Evolutionary conservation across 2,888 invertebrate genomes (phyloP).

Genomic region (Diadegma fenestrale): DNA sequence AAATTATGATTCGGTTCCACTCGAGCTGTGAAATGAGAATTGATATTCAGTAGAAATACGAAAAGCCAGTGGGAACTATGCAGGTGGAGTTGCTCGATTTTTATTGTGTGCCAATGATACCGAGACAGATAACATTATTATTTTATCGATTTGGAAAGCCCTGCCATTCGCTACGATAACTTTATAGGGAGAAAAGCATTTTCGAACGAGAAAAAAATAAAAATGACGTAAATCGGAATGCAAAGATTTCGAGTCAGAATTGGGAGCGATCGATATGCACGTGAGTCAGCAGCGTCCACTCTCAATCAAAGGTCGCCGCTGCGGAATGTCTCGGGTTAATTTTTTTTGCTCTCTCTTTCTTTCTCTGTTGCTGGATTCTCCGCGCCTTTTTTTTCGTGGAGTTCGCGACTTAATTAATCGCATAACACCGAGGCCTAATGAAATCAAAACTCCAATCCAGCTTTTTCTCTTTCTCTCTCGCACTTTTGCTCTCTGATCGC

Average conservation of each 20-base stretch:
- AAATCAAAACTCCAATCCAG: slow-evolving; percentile 83
- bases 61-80: slow-evolving; percentile 74
- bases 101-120: slow-evolving; percentile 31
- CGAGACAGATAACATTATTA: slow-evolving; percentile 3
- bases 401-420: slow-evolving; percentile 85
- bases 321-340: slow-evolving; percentile 80
- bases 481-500: slow-evolving; percentile 55
- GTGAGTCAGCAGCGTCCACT: slow-evolving; percentile 43
- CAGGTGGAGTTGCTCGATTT: slow-evolving; percentile 71
- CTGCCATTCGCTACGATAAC: no score
- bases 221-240: neutral
- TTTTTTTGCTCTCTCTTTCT: slow-evolving; percentile 71
- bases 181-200: neutral
- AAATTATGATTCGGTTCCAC: slow-evolving; percentile 73
- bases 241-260: neutral
- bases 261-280: neutral
- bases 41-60: slow-evolving; percentile 71
- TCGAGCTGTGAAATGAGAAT: slow-evolving; percentile 58
- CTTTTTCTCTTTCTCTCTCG: slow-evolving; percentile 60
- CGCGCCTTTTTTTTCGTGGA: slow-evolving; percentile 81
- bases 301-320: slow-evolving; percentile 67
- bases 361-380: slow-evolving; percentile 77
- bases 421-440: slow-evolving; percentile 85
- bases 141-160: slow-evolving; percentile 32
- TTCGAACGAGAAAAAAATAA: neutral